Percentiles rank a stretch among this genome's conserved stretches.
Conservation (phyloP, 2,888 invertebrate species). For the Aphodius sticticus region DNA sequence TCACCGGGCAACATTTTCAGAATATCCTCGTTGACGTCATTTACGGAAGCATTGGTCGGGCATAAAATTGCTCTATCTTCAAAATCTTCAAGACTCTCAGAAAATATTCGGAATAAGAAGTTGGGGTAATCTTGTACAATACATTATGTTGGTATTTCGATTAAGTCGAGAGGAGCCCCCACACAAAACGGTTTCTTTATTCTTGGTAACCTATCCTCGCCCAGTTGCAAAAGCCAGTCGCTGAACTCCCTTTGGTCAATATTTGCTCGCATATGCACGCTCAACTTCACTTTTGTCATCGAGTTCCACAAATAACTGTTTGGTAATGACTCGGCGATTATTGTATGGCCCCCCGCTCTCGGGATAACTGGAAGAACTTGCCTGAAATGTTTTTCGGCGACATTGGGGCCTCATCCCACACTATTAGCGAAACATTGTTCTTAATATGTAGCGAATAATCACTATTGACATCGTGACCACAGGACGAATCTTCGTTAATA, state of each 20-base stretch:
- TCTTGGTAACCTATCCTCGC: constrained; percentile 24
- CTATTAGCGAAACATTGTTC: constrained; percentile 26
- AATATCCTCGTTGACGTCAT: too few relatives aligned
- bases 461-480: background rate
- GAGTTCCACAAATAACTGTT: constrained; percentile 37
- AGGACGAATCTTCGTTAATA: constrained; percentile 6
- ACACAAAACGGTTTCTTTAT: background rate
- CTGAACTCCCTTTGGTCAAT: constrained; percentile 30
- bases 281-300: constrained; percentile 30
- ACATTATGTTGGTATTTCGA: constrained; percentile 39
- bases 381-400: constrained; percentile 31
- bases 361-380: constrained; percentile 39
- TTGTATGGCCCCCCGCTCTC: constrained; percentile 24
- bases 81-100: too few relatives aligned
- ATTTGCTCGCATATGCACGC: constrained; percentile 34
- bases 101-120: too few relatives aligned
- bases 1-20: too few relatives aligned
- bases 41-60: too few relatives aligned
- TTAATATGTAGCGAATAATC: background rate
- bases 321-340: constrained; percentile 29
- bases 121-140: too few relatives aligned
- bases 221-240: constrained; percentile 36
- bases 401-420: constrained; percentile 43
- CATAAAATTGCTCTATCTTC: too few relatives aligned
- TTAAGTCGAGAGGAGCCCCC: constrained; percentile 31